Conservation (phyloP, 2,888 invertebrate species). For the Galeruca laticollis region DNA sequence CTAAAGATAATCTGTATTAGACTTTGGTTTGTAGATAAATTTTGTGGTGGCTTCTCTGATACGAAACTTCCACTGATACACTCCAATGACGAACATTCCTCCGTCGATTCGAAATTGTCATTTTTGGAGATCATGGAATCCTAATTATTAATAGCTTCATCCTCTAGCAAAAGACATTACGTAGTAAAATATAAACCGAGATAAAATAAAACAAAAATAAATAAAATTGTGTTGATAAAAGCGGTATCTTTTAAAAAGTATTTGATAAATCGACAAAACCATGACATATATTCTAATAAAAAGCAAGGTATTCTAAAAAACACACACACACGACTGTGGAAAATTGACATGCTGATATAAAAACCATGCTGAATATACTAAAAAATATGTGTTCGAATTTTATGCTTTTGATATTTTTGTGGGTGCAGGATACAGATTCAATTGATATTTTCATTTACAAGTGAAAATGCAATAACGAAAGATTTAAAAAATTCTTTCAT, state of each 20-base stretch:
- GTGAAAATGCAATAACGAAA: too few species aligned
- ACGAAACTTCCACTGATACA: too few species aligned
- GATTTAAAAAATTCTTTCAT: too few species aligned
- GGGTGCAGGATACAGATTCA: not conserved
- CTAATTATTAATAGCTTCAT: not conserved
- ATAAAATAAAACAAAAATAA: constrained; percentile 22
- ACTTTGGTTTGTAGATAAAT: not conserved
- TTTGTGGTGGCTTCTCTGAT: not conserved
- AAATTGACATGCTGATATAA: constrained; percentile 52
- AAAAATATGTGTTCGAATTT: constrained; percentile 10
- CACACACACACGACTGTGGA: constrained; percentile 49
- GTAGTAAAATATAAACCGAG: not conserved
- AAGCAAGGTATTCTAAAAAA: constrained; percentile 47
- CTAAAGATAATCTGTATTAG: too few species aligned
- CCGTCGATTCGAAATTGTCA: too few species aligned
- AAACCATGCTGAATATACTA: constrained; percentile 46
- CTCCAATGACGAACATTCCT: not conserved
- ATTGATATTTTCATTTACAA: too few species aligned
- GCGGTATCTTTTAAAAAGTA: constrained; percentile 36
- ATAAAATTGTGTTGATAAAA: constrained; percentile 37
- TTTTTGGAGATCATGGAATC: too few species aligned
- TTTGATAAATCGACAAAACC: constrained; percentile 40
- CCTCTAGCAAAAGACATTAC: constrained; percentile 3
- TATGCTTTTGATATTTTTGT: constrained; percentile 1
- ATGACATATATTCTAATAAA: constrained; percentile 39